phyloP scores from a whole-genome alignment of 2,113 vertebrate genomes.

The Microtus pennsylvanicus region DNA sequence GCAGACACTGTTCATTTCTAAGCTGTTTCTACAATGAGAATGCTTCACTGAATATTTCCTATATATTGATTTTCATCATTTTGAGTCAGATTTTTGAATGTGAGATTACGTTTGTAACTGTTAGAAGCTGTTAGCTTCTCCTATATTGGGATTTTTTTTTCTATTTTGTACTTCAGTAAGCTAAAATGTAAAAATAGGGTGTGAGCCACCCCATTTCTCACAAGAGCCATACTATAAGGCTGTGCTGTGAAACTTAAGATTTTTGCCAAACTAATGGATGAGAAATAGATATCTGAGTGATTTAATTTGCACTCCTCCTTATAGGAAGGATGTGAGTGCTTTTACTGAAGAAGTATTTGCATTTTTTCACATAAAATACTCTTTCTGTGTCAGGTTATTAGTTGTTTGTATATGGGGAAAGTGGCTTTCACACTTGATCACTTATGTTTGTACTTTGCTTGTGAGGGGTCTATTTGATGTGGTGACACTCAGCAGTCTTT shows the following conservation, averaged over 20 bases:
- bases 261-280: slow-evolving; percentile 31
- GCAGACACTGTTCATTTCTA: slow-evolving; percentile 31
- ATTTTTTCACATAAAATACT: slow-evolving; percentile 52
- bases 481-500: not conserved
- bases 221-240: not conserved
- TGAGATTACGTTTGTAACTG: slow-evolving; percentile 12
- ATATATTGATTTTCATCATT: slow-evolving; percentile 6
- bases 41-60: slow-evolving; percentile 21
- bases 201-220: not conserved
- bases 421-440: not conserved
- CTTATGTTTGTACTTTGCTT: slow-evolving; percentile 30
- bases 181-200: not conserved
- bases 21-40: slow-evolving; percentile 47
- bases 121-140: slow-evolving; percentile 29
- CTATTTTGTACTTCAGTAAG: slow-evolving; percentile 5
- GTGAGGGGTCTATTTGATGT: not conserved
- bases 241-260: slow-evolving; percentile 42
- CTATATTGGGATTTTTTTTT: not conserved
- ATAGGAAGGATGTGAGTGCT: slow-evolving; percentile 38
- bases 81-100: slow-evolving; percentile 44
- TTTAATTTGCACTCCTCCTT: slow-evolving; percentile 65
- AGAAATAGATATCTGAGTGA: slow-evolving; percentile 43
- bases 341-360: slow-evolving; percentile 38
- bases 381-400: slow-evolving; percentile 31
- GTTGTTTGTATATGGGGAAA: not conserved